Conservation (phyloP, 2,888 invertebrate genomes). For the Andrena praecox region DNA sequence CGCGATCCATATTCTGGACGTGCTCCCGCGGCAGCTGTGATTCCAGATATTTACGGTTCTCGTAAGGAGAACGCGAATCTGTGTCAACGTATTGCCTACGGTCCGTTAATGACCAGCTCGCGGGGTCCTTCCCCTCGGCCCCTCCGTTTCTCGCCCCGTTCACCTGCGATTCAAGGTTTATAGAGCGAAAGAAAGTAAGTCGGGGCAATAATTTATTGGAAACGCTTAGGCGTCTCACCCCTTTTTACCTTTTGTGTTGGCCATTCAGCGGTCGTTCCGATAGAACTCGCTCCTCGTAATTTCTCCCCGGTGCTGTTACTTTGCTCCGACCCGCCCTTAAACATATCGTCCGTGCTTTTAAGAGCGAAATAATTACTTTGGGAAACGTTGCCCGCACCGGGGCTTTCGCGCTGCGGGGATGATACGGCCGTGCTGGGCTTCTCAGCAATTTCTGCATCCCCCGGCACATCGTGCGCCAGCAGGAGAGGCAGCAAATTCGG, state of each 20-base stretch:
- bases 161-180: slow-evolving; percentile 59
- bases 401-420: not conserved
- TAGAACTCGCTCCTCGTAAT: slow-evolving; percentile 39
- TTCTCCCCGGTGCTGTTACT: slow-evolving; percentile 67
- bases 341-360: slow-evolving; percentile 77
- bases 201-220: slow-evolving; percentile 55
- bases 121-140: not conserved
- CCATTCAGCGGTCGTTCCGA: slow-evolving; percentile 57
- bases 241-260: slow-evolving; percentile 64
- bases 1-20: slow-evolving; percentile 41
- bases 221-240: slow-evolving; percentile 35
- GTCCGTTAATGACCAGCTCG: slow-evolving; percentile 25
- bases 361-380: slow-evolving; percentile 74
- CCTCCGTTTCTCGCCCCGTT: slow-evolving; percentile 22
- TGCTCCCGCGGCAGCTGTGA: slow-evolving; percentile 20
- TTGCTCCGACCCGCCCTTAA: slow-evolving; percentile 77
- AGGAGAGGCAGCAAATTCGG: slow-evolving; percentile 34
- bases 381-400: slow-evolving; percentile 40
- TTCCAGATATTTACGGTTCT: slow-evolving; percentile 47
- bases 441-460: not conserved
- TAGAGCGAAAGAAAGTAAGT: slow-evolving; percentile 46
- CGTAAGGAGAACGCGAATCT: slow-evolving; percentile 61
- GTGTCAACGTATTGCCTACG: slow-evolving; percentile 34
- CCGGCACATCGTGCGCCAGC: slow-evolving; percentile 18
- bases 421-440: slow-evolving; percentile 6